These are phyloP conservation scores for Uloborus diversus DNA, from an alignment of 1,140 invertebrate genomes.

Conservation along the genomic window DNA sequence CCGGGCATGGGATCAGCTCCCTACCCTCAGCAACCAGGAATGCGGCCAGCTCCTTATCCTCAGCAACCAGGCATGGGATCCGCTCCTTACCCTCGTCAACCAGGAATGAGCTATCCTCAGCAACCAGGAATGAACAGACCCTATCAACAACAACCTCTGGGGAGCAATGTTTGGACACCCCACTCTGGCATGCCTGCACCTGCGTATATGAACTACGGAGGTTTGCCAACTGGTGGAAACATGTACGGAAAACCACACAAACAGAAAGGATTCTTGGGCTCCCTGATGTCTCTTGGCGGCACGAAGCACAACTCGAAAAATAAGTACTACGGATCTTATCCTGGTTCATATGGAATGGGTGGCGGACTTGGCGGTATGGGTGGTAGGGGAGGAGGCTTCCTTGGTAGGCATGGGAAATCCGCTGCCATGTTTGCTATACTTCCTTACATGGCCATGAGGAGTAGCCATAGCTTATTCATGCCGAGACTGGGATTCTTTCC, in stretches of 20 bases:
- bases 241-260: slow-evolving; percentile 21
- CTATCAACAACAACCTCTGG: neutral
- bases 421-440: slow-evolving; percentile 41
- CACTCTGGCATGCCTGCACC: slow-evolving; percentile 35
- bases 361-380: neutral
- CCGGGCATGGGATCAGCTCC: neutral
- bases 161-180: slow-evolving; percentile 29
- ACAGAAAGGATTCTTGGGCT: slow-evolving; percentile 35
- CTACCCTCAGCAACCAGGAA: slow-evolving; percentile 2
- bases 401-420: neutral
- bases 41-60: neutral
- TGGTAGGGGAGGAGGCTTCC: slow-evolving; percentile 6
- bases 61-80: neutral
- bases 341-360: slow-evolving; percentile 30
- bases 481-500: slow-evolving; percentile 16
- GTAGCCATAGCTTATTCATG: neutral
- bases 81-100: neutral
- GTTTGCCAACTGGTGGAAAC: slow-evolving; percentile 24
- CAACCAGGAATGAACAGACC: neutral
- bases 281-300: slow-evolving; percentile 14
- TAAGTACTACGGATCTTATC: slow-evolving; percentile 45
- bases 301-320: neutral
- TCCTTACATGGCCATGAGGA: slow-evolving; percentile 27
- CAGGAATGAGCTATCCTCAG: neutral
- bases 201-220: slow-evolving; percentile 46